Evolutionary conservation across 2,797 vertebrate genomes (phyloP), one percentile per base, ranked within the genome.

Genomic region (Morus bassanus): DNA sequence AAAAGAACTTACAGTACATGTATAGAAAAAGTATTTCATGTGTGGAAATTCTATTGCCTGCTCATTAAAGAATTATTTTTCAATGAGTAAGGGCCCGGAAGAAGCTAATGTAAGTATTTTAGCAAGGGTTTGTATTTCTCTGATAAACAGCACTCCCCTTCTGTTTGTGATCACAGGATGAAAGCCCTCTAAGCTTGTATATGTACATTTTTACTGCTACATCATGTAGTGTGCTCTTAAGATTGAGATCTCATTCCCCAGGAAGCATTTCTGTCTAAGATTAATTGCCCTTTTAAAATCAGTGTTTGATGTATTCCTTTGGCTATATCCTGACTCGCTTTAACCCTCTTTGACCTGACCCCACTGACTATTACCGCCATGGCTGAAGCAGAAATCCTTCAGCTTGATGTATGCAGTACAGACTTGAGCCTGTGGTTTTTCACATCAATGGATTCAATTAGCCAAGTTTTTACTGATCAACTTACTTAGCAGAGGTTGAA

Each of bases 321-420:
- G 97, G 97, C 98, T 97, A 97, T 98, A 98, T 98, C 97, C 97
- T 98, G 98, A 97, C 97, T 97, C 83, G 73, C 96, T 98, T 97
- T 98, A 98, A 97, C 98, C 98, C 97, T 97, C 96, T 98, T 97
- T 98, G 98, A 98, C 98, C 98, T 98, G 98, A 98, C 98, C 98
- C 97, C 96, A 72, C 95, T 96, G 97, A 95, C 96, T 98, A 81
- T 98, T 98, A 97, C 96, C 9, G 79, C 98, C 63, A 31, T 92
- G 96, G 96, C 98, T 95, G 93, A 96, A 96, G 96, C 97, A 97
- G 91, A 92, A 97, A 97, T 97, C 96, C 96, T 97, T 98, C 96
- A 97, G 96, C 92, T 92, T 98, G 98, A 98, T 98, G 96, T 97
- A 98, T 98, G 97, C 85, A 91, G 95, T 94, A 96, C 96, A 97